A percentile compares a stretch with the other conserved stretches of the same genome.
Conservation (phyloP, 2,797 vertebrate species). For the Helostoma temminkii region DNA sequence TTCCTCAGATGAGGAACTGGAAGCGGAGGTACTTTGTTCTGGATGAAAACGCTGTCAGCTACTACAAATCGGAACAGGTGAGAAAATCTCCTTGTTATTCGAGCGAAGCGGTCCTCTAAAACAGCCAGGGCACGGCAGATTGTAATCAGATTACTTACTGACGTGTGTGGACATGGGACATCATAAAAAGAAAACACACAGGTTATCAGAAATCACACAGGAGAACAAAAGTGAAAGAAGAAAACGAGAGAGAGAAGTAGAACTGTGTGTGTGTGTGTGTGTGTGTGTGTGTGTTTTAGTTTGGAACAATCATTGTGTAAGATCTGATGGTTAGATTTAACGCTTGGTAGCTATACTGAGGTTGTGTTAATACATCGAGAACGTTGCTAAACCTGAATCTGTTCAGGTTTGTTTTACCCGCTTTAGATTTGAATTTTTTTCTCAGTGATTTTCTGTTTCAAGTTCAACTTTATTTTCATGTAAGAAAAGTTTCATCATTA, state of each 20-base stretch:
- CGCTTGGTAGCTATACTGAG: too few species aligned
- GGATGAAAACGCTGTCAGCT: slow-evolving; percentile 93
- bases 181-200: background rate
- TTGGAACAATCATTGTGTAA: too few species aligned
- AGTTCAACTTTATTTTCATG: too few species aligned
- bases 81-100: slow-evolving; percentile 23
- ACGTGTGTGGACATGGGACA: too few species aligned
- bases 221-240: background rate
- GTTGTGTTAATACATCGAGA: too few species aligned
- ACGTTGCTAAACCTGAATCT: too few species aligned
- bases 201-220: background rate
- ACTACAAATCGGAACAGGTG: slow-evolving; percentile 96
- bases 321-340: too few species aligned
- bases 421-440: too few species aligned
- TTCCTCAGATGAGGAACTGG: slow-evolving; percentile 95
- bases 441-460: too few species aligned
- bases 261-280: slow-evolving; percentile 15
- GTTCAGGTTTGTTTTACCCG: too few species aligned
- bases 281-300: background rate
- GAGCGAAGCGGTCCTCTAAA: background rate
- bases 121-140: background rate
- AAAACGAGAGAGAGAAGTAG: background rate
- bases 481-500: too few species aligned
- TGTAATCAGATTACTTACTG: background rate
- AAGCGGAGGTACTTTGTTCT: slow-evolving; percentile 95